Evolutionary conservation across 2,113 vertebrate genomes (phyloP).

Genomic region (Zosterops japonicus): DNA sequence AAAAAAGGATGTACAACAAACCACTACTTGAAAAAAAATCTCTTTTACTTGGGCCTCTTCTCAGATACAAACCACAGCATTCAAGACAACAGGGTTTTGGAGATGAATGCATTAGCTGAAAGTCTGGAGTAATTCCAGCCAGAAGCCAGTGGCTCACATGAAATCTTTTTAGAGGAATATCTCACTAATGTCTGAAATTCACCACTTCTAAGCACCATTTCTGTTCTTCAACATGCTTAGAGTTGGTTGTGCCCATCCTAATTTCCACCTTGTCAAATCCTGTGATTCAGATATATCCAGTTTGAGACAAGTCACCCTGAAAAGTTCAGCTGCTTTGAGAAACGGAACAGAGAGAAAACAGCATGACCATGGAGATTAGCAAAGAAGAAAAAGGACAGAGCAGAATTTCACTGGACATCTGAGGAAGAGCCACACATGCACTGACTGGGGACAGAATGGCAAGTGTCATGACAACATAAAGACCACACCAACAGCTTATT

Average conservation of each 20-base stretch:
- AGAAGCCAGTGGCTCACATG: background rate
- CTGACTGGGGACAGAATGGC: background rate
- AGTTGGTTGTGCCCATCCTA: background rate
- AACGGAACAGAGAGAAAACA: background rate
- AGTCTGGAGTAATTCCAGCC: background rate
- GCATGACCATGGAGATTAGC: background rate
- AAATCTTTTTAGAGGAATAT: background rate
- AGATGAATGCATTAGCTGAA: background rate
- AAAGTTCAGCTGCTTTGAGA: conserved; percentile 50
- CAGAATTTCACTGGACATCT: background rate
- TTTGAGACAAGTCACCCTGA: background rate
- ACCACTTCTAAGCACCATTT: background rate
- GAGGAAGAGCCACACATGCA: conserved; percentile 13
- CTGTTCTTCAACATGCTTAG: background rate
- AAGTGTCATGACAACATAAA: background rate
- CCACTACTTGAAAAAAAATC: background rate
- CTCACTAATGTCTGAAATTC: background rate
- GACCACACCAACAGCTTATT: background rate
- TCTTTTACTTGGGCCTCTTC: background rate
- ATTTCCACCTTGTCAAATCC: conserved; percentile 19
- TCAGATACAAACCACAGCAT: background rate
- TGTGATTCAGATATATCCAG: background rate
- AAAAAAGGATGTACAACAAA: background rate
- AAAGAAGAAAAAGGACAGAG: background rate
- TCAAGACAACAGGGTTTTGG: background rate